A percentile compares a stretch with the other conserved stretches of the same genome.
These are phyloP conservation scores for Apodemus speciosus DNA, from an alignment of 2,113 vertebrate genomes.

Conservation along the genomic window DNA sequence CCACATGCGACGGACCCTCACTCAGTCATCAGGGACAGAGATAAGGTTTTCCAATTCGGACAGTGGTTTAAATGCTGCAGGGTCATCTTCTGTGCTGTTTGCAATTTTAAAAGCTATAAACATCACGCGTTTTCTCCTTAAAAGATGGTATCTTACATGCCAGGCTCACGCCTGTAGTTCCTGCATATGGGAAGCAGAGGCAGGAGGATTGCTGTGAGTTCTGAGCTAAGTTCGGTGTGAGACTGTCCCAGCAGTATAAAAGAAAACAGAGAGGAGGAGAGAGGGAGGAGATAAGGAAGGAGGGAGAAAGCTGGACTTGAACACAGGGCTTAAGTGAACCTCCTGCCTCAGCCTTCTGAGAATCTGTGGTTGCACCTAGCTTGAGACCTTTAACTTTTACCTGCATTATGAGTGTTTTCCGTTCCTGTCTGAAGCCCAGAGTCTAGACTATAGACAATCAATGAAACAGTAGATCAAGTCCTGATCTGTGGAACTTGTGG, in stretches of 20 bases:
- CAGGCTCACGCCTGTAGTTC: not conserved
- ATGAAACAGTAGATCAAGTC: not conserved
- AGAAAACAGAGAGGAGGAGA: not conserved
- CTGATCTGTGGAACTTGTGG: not conserved
- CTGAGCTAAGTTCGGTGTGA: not conserved
- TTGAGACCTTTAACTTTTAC: slow-evolving; percentile 28
- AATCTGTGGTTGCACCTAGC: too few species aligned
- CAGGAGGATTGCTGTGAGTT: not conserved
- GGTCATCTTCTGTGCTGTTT: not conserved
- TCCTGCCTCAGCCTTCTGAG: not conserved
- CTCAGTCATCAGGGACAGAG: not conserved
- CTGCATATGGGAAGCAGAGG: not conserved
- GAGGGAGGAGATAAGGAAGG: not conserved
- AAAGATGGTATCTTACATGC: not conserved
- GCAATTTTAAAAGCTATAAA: not conserved
- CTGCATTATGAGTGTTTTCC: not conserved
- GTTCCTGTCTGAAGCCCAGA: not conserved
- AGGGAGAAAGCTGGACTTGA: not conserved
- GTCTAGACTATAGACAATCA: not conserved
- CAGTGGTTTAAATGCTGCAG: not conserved
- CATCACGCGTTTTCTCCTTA: not conserved
- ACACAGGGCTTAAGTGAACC: not conserved
- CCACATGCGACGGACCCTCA: not conserved
- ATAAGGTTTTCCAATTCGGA: not conserved
- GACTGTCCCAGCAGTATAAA: not conserved